phyloP scores from a whole-genome alignment of 2,888 invertebrate species.

The Aethes cnicana region DNA sequence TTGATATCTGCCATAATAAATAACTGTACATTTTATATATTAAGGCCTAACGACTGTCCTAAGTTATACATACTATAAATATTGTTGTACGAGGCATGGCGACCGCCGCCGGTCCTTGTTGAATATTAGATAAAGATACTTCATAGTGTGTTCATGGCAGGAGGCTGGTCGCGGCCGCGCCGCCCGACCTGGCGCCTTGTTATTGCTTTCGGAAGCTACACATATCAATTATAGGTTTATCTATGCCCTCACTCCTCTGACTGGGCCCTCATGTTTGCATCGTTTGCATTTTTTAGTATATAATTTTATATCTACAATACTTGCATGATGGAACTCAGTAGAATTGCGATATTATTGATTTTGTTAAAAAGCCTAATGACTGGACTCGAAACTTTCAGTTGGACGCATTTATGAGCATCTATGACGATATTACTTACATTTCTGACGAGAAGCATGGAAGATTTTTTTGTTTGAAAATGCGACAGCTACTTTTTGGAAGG shows the following conservation, averaged over 20 bases:
- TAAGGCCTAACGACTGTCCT: conserved; percentile 81
- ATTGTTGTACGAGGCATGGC: conserved; percentile 62
- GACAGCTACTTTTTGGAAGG: neutral
- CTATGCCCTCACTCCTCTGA: conserved; percentile 52
- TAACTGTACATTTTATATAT: conserved; percentile 75
- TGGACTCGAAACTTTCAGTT: conserved; percentile 40
- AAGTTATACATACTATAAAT: conserved; percentile 59
- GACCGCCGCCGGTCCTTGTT: conserved; percentile 57
- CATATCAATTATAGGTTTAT: conserved; percentile 64
- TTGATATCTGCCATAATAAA: conserved; percentile 81
- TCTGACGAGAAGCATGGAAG: conserved; percentile 39
- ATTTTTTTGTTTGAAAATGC: conserved; percentile 46
- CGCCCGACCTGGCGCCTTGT: conserved; percentile 40
- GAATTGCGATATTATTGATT: conserved; percentile 28
- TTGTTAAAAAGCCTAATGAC: conserved; percentile 33
- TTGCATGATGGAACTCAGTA: conserved; percentile 44
- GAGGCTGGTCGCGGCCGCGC: conserved; percentile 34
- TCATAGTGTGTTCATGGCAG: conserved; percentile 62
- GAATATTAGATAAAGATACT: conserved; percentile 54
- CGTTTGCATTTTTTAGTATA: conserved; percentile 81
- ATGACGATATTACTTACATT: conserved; percentile 42
- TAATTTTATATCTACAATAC: conserved; percentile 58
- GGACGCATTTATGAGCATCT: conserved; percentile 55
- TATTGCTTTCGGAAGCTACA: conserved; percentile 55
- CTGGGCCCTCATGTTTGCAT: conserved; percentile 57